phyloP scores from a whole-genome alignment of 2,113 vertebrate genomes.

The Mormyrus lacerda region DNA sequence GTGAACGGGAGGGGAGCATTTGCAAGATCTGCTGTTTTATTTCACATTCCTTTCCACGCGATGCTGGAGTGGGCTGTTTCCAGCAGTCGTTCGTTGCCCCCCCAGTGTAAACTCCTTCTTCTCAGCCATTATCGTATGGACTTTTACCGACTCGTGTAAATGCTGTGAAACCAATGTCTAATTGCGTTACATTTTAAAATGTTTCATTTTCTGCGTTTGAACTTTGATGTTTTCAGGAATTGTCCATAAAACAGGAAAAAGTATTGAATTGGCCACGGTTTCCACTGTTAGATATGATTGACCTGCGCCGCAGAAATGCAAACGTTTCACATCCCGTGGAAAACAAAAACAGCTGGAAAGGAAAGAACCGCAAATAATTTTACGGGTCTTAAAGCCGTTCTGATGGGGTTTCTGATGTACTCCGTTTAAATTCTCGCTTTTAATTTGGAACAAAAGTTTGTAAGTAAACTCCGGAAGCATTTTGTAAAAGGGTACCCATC shows the following conservation, averaged over 20 bases:
- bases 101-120: neutral
- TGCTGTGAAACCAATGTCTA: slow-evolving; percentile 61
- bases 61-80: neutral
- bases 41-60: neutral
- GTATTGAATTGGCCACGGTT: neutral
- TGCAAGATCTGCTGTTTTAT: neutral
- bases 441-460: neutral
- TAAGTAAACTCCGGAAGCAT: neutral
- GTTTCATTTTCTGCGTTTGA: slow-evolving; percentile 18
- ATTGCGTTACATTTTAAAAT: slow-evolving; percentile 29
- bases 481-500: neutral
- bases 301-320: neutral
- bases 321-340: neutral
- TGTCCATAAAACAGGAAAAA: neutral
- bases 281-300: neutral
- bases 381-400: neutral
- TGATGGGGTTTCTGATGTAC: neutral
- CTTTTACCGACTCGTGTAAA: slow-evolving; percentile 44
- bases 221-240: slow-evolving; percentile 30
- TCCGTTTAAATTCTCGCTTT: neutral
- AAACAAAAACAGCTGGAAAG: neutral
- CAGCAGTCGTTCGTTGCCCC: neutral
- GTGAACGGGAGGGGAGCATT: neutral
- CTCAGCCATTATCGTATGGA: neutral
- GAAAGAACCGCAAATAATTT: neutral